These are phyloP conservation scores for Taxidea taxus DNA, from an alignment of 2,113 vertebrate species.

Conservation along the genomic window DNA sequence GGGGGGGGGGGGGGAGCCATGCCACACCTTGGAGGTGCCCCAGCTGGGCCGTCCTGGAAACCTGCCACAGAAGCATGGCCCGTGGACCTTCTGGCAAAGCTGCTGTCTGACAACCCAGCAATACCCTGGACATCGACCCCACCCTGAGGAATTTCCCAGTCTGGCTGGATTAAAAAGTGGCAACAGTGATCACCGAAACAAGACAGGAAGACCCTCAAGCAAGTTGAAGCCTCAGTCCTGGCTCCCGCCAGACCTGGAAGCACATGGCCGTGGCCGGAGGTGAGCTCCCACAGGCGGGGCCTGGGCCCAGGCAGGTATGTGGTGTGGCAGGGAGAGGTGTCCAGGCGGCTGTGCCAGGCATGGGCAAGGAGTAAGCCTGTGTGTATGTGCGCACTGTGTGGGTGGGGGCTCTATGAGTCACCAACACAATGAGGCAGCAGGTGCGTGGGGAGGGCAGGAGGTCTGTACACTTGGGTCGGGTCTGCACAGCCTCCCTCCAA, in stretches of 20 bases:
- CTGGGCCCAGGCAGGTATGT: neutral
- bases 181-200: accelerated
- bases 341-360: neutral
- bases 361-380: neutral
- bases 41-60: neutral
- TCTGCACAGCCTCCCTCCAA: neutral
- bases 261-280: accelerated
- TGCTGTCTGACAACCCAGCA: neutral
- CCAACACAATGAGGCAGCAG: neutral
- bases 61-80: neutral
- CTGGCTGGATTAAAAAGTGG: neutral
- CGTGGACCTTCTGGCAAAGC: neutral
- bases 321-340: neutral
- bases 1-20: accelerated
- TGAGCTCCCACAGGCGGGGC: neutral
- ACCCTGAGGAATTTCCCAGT: neutral
- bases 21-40: accelerated
- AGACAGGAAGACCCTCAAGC: neutral
- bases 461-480: neutral
- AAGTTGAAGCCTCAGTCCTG: neutral
- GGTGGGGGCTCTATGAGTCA: neutral
- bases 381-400: neutral
- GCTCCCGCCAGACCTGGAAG: neutral
- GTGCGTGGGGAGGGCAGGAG: neutral
- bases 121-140: neutral